Percentiles rank a stretch among this genome's conserved stretches.
Conservation (phyloP, 2,888 invertebrate genomes). For the Tillus elongatus region DNA sequence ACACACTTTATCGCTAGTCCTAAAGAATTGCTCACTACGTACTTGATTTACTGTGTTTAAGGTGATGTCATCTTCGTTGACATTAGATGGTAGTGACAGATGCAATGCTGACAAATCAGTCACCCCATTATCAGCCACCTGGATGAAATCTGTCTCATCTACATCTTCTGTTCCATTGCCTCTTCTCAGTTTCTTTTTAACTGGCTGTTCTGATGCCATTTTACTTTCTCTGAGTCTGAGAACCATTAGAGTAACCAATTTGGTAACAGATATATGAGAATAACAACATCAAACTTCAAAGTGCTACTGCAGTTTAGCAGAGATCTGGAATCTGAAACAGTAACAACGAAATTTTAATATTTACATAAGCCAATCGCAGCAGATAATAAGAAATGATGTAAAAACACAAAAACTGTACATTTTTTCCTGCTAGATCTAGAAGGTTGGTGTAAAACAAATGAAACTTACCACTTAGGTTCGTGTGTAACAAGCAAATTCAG, state of each 20-base stretch:
- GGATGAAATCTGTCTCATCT: conserved; percentile 50
- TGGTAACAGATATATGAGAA: not conserved
- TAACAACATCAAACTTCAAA: not conserved
- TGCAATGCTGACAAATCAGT: conserved; percentile 34
- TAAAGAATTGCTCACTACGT: conserved; percentile 25
- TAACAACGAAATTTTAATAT: not conserved
- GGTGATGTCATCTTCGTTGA: conserved; percentile 36
- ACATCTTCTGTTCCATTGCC: conserved; percentile 49
- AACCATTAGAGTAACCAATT: conserved; percentile 20
- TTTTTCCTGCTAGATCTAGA: too few species aligned
- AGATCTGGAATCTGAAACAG: not conserved
- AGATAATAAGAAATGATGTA: too few species aligned
- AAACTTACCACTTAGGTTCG: too few species aligned
- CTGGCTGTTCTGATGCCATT: conserved; percentile 68
- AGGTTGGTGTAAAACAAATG: too few species aligned
- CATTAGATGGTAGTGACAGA: conserved; percentile 30
- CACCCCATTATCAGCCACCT: conserved; percentile 41
- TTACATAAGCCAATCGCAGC: too few species aligned
- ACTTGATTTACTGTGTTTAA: conserved; percentile 31
- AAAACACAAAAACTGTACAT: too few species aligned
- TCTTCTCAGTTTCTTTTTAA: conserved; percentile 73
- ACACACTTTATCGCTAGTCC: conserved; percentile 21
- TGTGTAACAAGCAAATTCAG: conserved; percentile 25
- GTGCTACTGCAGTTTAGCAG: not conserved
- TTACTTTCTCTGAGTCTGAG: conserved; percentile 17